A percentile compares a stretch with the other conserved stretches of the same genome.
Conservation (phyloP, 2,797 vertebrate species). For the Bovichtus variegatus region DNA sequence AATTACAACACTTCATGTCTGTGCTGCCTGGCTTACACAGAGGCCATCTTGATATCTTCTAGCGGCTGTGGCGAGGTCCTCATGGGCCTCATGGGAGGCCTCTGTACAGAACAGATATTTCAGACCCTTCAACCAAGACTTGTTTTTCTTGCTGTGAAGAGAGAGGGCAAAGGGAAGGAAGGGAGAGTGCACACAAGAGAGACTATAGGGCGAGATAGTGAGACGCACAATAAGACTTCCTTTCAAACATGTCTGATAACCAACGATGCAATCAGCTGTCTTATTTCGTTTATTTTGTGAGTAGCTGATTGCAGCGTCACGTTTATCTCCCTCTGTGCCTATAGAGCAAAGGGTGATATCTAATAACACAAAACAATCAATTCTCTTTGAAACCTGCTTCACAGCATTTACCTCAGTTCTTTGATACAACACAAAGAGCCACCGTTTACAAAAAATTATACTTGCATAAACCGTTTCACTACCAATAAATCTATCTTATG, state of each 20-base stretch:
- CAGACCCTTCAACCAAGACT: slow-evolving; percentile 63
- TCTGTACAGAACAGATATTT: slow-evolving; percentile 45
- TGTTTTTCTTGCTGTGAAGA: slow-evolving; percentile 42
- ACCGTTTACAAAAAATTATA: slow-evolving; percentile 16
- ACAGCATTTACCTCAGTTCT: slow-evolving; percentile 43
- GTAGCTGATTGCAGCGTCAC: slow-evolving; percentile 50
- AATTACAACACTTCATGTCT: slow-evolving; percentile 69
- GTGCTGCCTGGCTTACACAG: slow-evolving; percentile 35
- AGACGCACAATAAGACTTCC: slow-evolving; percentile 21
- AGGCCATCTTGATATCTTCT: slow-evolving; percentile 63
- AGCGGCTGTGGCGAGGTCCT: slow-evolving; percentile 39
- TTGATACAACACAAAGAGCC: slow-evolving; percentile 28
- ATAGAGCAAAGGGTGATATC: slow-evolving; percentile 14
- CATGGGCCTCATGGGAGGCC: slow-evolving; percentile 49
- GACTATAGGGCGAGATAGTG: slow-evolving; percentile 29
- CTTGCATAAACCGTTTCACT: slow-evolving; percentile 22
- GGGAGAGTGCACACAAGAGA: slow-evolving; percentile 13
- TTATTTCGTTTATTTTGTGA: slow-evolving; percentile 35
- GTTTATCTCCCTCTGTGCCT: slow-evolving; percentile 40
- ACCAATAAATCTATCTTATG: slow-evolving; percentile 52
- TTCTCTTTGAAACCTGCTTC: slow-evolving; percentile 50
- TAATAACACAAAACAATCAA: slow-evolving; percentile 56
- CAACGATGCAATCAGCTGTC: slow-evolving; percentile 31
- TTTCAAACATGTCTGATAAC: slow-evolving; percentile 50
- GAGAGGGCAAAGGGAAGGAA: slow-evolving; percentile 10